Evolutionary conservation across 2,888 invertebrate species (phyloP), one percentile per base, ranked within the genome.

Genomic region (Luffia ferchaultella): DNA sequence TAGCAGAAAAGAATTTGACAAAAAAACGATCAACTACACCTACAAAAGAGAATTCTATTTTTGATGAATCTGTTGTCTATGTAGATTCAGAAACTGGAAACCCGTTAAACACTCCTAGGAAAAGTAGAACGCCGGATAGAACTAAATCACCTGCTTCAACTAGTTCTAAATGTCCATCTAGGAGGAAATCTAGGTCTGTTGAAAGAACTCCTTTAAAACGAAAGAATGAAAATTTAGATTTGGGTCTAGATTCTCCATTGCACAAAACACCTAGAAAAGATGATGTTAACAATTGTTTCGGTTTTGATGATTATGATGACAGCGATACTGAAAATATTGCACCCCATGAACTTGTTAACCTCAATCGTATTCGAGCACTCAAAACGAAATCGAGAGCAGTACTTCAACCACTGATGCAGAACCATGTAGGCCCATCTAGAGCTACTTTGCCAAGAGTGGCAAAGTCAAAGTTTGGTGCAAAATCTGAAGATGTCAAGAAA

Each of bases 281-380:
- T 30, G 30, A 30, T 2, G n/a, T 56, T 12, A 55, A 55, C 16
- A 76, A 76, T 54, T 80, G 67, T 54, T 85, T 84, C 61, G 85
- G 85, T 1, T 85, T 85, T 68, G 79, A 85, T 65, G 79, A 83
- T 12, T 76, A 63, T 56, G 73, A 73, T 20, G 64, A 64, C 54
- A 54, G 57, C 46, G 73, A 77, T 54, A 69, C 67, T 55, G 82
- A 84, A 52, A 84, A 85, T 68, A 53, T 76, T 15, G 74, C 73
- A 15, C 80, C 80, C 12, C 30, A 30, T 55, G 82, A 84, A 52
- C 83, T 84, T 68, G 53, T 76, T 15, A 73, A 73, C 15, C 80
- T 80, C 3, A 52, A 62, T 9, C 68, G 55, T 58, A 57, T 60
- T 1, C 59, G 63, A 53, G 60, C 61, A 16, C 57, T 77, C 18